These are phyloP conservation scores for Schizaphis graminum DNA, from an alignment of 2,888 invertebrate species.

Conservation along the genomic window DNA sequence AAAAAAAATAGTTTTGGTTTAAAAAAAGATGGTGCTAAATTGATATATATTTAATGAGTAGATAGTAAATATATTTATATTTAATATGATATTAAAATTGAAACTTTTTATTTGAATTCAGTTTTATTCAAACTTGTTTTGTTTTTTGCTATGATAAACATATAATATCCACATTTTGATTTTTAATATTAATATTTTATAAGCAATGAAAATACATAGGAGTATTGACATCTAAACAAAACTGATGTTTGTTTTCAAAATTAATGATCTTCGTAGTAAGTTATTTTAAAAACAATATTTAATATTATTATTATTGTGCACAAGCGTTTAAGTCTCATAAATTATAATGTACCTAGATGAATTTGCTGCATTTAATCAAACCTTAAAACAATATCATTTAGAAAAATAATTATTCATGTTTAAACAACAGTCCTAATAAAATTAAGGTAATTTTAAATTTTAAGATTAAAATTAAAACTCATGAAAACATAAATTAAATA, in stretches of 20 bases:
- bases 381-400: not conserved
- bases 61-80: not conserved
- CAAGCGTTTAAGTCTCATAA: conserved; percentile 51
- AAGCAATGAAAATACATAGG: not conserved
- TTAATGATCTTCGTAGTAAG: not conserved
- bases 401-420: not conserved
- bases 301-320: not conserved
- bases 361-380: not conserved
- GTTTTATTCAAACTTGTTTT: no score
- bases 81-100: not conserved
- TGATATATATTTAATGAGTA: not conserved
- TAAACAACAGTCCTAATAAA: not conserved
- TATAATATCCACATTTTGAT: not conserved
- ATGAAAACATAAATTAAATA: not conserved
- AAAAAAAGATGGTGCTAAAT: not conserved
- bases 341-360: not conserved
- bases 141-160: not conserved
- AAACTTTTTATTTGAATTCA: not conserved
- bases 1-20: not conserved
- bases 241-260: not conserved
- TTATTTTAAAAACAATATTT: conserved; percentile 1
- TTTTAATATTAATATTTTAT: not conserved
- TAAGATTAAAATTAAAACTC: not conserved
- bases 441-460: not conserved
- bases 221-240: not conserved